Percentiles rank a stretch among this genome's conserved stretches.
These are phyloP conservation scores for Microtus obscurus DNA, from an alignment of 2,797 vertebrate species.

Conservation along the genomic window DNA sequence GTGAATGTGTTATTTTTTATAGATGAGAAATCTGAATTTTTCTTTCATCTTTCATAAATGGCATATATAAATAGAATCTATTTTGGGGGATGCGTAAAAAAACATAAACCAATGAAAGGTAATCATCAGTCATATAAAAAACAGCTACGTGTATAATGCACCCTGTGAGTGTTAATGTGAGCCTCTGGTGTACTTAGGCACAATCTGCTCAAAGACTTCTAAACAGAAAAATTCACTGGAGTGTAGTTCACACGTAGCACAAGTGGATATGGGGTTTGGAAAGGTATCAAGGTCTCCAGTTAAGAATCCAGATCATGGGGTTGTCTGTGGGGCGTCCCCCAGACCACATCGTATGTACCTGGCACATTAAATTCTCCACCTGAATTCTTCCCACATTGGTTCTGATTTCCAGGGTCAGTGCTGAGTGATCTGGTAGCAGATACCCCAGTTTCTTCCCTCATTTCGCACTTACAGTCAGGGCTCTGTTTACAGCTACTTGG, in stretches of 20 bases:
- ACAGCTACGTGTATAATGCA: background rate
- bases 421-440: background rate
- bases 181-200: background rate
- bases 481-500: background rate
- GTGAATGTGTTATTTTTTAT: background rate
- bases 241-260: background rate
- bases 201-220: background rate
- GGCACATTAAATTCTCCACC: background rate
- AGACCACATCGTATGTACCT: background rate
- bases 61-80: background rate
- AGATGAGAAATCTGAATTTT: background rate
- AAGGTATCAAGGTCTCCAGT: background rate
- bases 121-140: background rate
- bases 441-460: background rate
- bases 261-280: background rate
- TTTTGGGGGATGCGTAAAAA: slow-evolving; percentile 14
- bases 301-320: background rate
- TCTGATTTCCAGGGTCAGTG: background rate
- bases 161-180: background rate
- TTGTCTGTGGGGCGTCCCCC: background rate
- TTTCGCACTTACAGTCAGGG: background rate
- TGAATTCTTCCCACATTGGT: background rate
- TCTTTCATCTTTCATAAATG: slow-evolving; percentile 30
- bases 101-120: background rate
- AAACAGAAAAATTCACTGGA: background rate